Evolutionary conservation across 2,888 invertebrate species (phyloP).

Genomic region (Nebria brevicollis): DNA sequence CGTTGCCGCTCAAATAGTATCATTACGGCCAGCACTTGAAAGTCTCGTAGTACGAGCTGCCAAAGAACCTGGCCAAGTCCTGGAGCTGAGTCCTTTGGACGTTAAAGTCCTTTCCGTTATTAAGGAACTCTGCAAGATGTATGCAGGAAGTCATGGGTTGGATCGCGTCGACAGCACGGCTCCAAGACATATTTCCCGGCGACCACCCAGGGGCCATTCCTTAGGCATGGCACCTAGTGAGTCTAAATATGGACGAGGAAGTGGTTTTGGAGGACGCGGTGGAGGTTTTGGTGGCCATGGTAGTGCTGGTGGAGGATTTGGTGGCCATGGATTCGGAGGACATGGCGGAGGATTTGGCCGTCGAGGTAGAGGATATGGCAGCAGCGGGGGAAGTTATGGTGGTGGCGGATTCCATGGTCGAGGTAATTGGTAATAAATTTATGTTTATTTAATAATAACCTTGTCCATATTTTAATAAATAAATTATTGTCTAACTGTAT

Average conservation of each 20-base stretch:
- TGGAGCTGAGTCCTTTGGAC: constrained; percentile 72
- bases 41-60: constrained; percentile 83
- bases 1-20: constrained; percentile 83
- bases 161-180: constrained; percentile 66
- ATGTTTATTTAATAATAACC: too few species aligned
- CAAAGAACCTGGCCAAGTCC: constrained; percentile 79
- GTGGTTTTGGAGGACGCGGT: constrained; percentile 49
- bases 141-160: constrained; percentile 77
- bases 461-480: too few species aligned
- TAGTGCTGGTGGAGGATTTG: constrained; percentile 47
- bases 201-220: constrained; percentile 64
- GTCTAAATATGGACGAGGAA: constrained; percentile 61
- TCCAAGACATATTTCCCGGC: constrained; percentile 65
- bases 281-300: constrained; percentile 49
- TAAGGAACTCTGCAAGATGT: constrained; percentile 77
- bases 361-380: constrained; percentile 40
- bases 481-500: too few species aligned
- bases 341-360: constrained; percentile 33
- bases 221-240: constrained; percentile 59
- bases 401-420: too few species aligned
- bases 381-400: background rate
- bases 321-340: constrained; percentile 38
- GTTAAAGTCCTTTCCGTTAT: constrained; percentile 77
- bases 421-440: too few species aligned
- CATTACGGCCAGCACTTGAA: constrained; percentile 90